A percentile compares a stretch with the other conserved stretches of the same genome.
phyloP scores from a whole-genome alignment of 2,888 invertebrate species.

The Drosophila barbarae region DNA sequence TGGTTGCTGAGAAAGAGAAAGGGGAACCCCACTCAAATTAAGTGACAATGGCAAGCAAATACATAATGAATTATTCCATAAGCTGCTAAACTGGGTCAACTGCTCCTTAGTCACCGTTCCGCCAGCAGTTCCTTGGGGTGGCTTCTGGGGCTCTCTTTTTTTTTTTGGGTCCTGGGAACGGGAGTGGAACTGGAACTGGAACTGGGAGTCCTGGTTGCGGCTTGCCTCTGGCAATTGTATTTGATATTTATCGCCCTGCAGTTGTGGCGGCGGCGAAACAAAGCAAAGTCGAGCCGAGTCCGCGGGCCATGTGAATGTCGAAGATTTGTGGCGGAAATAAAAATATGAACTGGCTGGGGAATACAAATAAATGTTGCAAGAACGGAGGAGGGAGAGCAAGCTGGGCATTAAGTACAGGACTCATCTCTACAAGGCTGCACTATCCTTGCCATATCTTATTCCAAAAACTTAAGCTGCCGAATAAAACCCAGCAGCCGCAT shows the following conservation, averaged over 20 bases:
- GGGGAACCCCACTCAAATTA: constrained; percentile 64
- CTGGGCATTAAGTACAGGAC: not conserved
- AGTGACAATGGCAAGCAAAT: constrained; percentile 67
- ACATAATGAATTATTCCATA: constrained; percentile 73
- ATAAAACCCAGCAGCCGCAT: not conserved
- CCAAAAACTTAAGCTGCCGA: not conserved
- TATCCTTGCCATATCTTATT: not conserved
- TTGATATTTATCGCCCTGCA: constrained; percentile 58
- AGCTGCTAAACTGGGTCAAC: constrained; percentile 61
- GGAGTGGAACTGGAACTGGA: not conserved
- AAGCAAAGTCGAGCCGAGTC: constrained; percentile 9
- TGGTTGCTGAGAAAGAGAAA: constrained; percentile 4
- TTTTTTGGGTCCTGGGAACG: not conserved
- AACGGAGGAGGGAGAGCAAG: not conserved
- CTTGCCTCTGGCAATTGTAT: constrained; percentile 51
- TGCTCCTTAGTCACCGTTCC: constrained; percentile 22
- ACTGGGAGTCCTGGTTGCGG: constrained; percentile 3
- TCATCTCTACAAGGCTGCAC: not conserved
- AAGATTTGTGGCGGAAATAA: constrained; percentile 27
- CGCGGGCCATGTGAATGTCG: constrained; percentile 15
- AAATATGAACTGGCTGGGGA: constrained; percentile 15
- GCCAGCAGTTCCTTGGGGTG: constrained; percentile 3
- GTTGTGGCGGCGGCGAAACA: constrained; percentile 30
- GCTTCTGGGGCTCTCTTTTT: not conserved
- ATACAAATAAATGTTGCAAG: too few relatives aligned